These are phyloP conservation scores for Lutjanus campechanus DNA, from an alignment of 2,797 vertebrate genomes.

Conservation along the genomic window DNA sequence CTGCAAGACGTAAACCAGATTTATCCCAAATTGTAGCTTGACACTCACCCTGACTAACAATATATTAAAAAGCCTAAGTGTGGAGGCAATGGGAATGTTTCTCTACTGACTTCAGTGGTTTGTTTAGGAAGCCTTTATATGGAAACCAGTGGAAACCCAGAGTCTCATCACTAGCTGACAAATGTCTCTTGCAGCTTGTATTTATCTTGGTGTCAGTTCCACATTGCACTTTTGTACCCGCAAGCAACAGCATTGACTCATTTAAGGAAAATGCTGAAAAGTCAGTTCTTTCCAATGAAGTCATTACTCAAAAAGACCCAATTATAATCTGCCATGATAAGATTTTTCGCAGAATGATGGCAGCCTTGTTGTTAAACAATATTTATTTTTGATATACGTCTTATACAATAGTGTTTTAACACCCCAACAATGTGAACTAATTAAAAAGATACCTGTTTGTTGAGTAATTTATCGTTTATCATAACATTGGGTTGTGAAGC, in stretches of 20 bases:
- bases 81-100: constrained; percentile 30
- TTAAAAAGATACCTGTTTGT: not conserved
- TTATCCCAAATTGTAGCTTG: constrained; percentile 39
- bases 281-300: constrained; percentile 25
- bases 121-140: constrained; percentile 35
- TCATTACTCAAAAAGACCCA: not conserved
- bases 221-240: constrained; percentile 27
- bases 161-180: constrained; percentile 30
- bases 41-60: constrained; percentile 21
- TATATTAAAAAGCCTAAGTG: constrained; percentile 13
- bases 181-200: constrained; percentile 27
- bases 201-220: constrained; percentile 49
- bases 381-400: not conserved
- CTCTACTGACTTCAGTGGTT: constrained; percentile 28
- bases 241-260: constrained; percentile 22
- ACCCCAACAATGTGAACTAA: not conserved
- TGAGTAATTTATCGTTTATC: no score
- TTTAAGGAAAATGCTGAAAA: constrained; percentile 28
- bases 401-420: constrained; percentile 1
- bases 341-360: constrained; percentile 12
- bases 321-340: constrained; percentile 7
- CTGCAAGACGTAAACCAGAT: constrained; percentile 54
- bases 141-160: constrained; percentile 37
- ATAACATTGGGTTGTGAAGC: no score
- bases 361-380: constrained; percentile 25